Conservation (phyloP, 1,140 invertebrate species). For the Apis laboriosa region DNA sequence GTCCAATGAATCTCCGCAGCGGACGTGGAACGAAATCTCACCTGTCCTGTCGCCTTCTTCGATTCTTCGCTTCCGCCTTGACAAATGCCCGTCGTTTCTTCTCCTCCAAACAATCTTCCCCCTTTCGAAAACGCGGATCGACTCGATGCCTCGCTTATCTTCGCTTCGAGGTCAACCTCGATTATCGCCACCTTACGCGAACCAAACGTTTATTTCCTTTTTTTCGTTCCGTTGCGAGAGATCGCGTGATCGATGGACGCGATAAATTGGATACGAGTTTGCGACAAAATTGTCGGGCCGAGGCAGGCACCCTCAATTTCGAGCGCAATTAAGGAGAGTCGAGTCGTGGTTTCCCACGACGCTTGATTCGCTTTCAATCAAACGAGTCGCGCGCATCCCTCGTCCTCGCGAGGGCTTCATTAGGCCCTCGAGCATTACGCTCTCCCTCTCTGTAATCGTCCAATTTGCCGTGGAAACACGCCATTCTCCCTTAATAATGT, state of each 20-base stretch:
- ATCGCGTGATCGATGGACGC: conserved; percentile 29
- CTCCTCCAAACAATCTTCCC: not conserved
- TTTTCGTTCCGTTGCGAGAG: not conserved
- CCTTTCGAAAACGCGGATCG: not conserved
- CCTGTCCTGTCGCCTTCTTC: conserved; percentile 20
- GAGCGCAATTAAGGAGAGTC: conserved; percentile 24
- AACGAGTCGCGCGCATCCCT: not conserved
- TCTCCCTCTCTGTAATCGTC: conserved; percentile 43
- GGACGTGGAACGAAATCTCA: conserved; percentile 48
- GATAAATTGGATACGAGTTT: conserved; percentile 41
- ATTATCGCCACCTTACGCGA: too few species aligned
- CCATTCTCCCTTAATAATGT: conserved; percentile 37
- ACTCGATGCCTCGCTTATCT: not conserved
- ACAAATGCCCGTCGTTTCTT: conserved; percentile 42
- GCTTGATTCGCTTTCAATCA: conserved; percentile 26
- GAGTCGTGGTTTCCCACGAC: conserved; percentile 45
- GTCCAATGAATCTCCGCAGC: conserved; percentile 38
- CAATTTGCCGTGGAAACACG: conserved; percentile 43
- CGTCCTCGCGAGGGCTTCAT: not conserved
- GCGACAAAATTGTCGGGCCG: conserved; percentile 23
- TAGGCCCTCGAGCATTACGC: conserved; percentile 27
- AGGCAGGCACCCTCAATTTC: not conserved
- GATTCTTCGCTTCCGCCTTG: conserved; percentile 45
- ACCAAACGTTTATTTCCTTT: too few species aligned
- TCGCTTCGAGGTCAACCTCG: too few species aligned